These are phyloP conservation scores for Folsomia candida DNA, from an alignment of 2,888 invertebrate genomes.

Conservation along the genomic window DNA sequence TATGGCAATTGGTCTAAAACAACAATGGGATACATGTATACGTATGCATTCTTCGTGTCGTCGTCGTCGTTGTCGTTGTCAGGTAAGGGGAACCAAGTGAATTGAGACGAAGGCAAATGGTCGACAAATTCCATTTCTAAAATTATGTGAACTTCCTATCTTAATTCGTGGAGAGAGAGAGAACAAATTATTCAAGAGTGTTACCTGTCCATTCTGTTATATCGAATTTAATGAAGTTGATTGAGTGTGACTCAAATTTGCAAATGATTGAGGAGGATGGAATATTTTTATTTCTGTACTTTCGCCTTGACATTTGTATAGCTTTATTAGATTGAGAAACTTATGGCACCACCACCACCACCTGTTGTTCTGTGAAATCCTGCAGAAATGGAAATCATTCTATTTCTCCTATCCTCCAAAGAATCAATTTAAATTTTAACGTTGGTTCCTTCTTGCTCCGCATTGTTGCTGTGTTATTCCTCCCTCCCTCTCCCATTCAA, in stretches of 20 bases:
- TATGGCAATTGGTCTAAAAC: not conserved
- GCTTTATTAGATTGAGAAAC: not conserved
- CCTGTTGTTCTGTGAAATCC: constrained; percentile 4
- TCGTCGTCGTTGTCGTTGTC: not conserved
- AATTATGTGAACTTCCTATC: not conserved
- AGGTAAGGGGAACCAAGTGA: not conserved
- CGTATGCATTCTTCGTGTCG: not conserved
- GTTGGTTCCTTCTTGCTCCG: not conserved
- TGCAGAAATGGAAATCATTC: not conserved
- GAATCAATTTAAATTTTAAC: not conserved
- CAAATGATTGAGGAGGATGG: constrained; percentile 1
- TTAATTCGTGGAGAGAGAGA: not conserved
- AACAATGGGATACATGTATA: not conserved
- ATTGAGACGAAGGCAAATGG: not conserved
- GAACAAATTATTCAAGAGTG: not conserved
- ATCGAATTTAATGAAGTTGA: constrained; percentile 13
- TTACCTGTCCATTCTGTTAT: constrained; percentile 1
- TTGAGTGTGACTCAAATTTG: not conserved
- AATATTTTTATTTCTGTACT: not conserved
- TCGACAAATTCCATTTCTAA: not conserved
- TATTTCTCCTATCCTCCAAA: not conserved
- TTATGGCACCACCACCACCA: not conserved
- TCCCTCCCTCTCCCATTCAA: not conserved
- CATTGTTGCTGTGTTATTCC: not conserved
- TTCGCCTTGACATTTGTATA: not conserved